A percentile compares a stretch with the other conserved stretches of the same genome.
Conservation (phyloP, 2,797 vertebrate genomes). For the Arctocebus calabarensis region DNA sequence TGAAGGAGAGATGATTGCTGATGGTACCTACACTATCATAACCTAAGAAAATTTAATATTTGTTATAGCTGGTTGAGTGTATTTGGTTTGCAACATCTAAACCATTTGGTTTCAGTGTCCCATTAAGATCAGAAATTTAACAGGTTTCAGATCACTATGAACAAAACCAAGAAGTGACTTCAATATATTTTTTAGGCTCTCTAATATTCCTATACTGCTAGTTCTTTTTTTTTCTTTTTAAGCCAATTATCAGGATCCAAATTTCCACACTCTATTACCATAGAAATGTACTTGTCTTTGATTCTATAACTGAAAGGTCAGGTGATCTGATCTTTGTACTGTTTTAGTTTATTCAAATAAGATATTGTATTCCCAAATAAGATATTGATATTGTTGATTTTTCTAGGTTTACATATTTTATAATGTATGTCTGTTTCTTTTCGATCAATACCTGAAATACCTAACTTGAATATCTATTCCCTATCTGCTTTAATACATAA, state of each 20-base stretch:
- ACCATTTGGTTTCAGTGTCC: conserved; percentile 93
- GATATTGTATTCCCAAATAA: conserved; percentile 95
- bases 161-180: conserved; percentile 94
- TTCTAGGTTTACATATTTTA: conserved; percentile 93
- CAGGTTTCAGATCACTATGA: conserved; percentile 95
- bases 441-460: conserved; percentile 94
- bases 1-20: conserved; percentile 92
- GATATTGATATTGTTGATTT: conserved; percentile 93
- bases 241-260: conserved; percentile 95
- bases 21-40: conserved; percentile 94
- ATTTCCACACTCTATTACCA: conserved; percentile 95
- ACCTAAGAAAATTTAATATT: conserved; percentile 96
- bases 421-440: conserved; percentile 92
- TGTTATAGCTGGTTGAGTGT: conserved; percentile 92
- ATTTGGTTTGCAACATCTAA: conserved; percentile 96
- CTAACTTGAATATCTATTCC: conserved; percentile 94
- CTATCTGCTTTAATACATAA: conserved; percentile 93
- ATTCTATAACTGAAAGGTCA: conserved; percentile 95
- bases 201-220: conserved; percentile 92
- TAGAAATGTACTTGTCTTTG: conserved; percentile 92
- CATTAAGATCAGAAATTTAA: conserved; percentile 95
- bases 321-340: conserved; percentile 94
- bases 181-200: conserved; percentile 95
- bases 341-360: conserved; percentile 93
- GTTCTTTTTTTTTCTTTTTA: conserved; percentile 93